Evolutionary conservation across 2,888 invertebrate genomes (phyloP), one percentile per base, ranked within the genome.

Genomic region (Loripinus fragilis): DNA sequence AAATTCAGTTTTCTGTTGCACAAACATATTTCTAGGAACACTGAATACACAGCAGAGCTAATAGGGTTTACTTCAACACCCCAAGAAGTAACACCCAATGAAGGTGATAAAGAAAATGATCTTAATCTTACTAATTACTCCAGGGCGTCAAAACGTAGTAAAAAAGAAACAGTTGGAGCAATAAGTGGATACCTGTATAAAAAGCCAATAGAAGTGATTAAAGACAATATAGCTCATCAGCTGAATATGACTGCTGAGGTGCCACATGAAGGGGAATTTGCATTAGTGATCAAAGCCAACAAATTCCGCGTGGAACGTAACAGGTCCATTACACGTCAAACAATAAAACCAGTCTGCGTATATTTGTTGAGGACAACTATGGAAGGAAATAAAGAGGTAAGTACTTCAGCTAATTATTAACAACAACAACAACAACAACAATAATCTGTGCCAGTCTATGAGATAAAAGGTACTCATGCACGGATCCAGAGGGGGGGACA

Each of bases 231-330:
- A 2, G 74, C 69, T 12, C 52, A 67, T 41, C 68, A 74, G n/a
- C 30, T 82, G 20, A 55, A 23, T 17, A 70, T 82, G 28, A 70
- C 28, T 23, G 75, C 70, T 2, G 23, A 28, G 10, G 35, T 80
- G 15, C 79, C 79, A 8, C 79, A 80, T 42, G 75, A 72, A 25
- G 82, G 82, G 30, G 82, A 82, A 35, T 80, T 79, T 42, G 79
- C 72, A 2, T 41, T 82, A 25, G 69, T 82, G 28, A 75, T 80
- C 20, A 80, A 65, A 50, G 71, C 72, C 1, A 5, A 52, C 17
- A 41, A 48, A 5, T 38, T 28, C 71, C 12, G 30, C n/a, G 30
- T 70, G 48, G 55, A 65, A 15, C 20, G 52, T 23, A 70, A 72
- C 64, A 23, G 35, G 28, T 60, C n/a, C 60, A 48, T 41, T 17